Evolutionary conservation across 1,140 invertebrate species (phyloP), one percentile per base, ranked within the genome.

Genomic region (Bombus huntii): DNA sequence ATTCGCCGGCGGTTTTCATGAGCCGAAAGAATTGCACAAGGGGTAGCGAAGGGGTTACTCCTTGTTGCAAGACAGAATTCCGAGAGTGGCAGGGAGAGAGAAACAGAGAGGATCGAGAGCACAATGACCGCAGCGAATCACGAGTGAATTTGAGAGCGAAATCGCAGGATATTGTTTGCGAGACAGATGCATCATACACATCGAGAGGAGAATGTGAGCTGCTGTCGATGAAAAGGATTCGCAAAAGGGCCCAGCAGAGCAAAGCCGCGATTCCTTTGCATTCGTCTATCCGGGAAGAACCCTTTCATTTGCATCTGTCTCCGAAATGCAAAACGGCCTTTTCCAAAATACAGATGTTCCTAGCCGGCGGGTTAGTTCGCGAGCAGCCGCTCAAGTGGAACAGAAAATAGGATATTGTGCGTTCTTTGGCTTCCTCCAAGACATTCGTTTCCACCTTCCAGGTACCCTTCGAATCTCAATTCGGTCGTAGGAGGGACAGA

Each of bases 221-320:
- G 77, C 75, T 70, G 78, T 62, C 47, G 86, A 53, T 91, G 90
- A 91, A 92, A 90, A 83, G 86, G 86, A 86, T 88, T 76, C 62
- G 83, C 80, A 77, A 90, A 89, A 90, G 87, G 79, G 57, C 87
- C 88, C 88, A 86, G 80, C 44, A 68, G 83, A 82, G 89, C 88
- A 89, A 90, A 89, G 86, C 79, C 83, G 86, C 89, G 83, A 88
- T 81, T 90, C 83, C 82, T 90, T 89, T 79, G 76, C 87, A 74
- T 81, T 73, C 83, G 93, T 92, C 87, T 93, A 90, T 90, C 85
- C 86, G 75, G 82, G 70, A 88, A 81, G 82, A 93, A 91, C 93
- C 94, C 92, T 93, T 92, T 86, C 80, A 90, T 90, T 93, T 92
- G 91, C 93, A 93, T 94, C 92, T 93, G 93, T 92, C 92, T 89